Evolutionary conservation across 2,797 vertebrate genomes (phyloP), one percentile per base, ranked within the genome.

Genomic region (Pachyuromys duprasi): DNA sequence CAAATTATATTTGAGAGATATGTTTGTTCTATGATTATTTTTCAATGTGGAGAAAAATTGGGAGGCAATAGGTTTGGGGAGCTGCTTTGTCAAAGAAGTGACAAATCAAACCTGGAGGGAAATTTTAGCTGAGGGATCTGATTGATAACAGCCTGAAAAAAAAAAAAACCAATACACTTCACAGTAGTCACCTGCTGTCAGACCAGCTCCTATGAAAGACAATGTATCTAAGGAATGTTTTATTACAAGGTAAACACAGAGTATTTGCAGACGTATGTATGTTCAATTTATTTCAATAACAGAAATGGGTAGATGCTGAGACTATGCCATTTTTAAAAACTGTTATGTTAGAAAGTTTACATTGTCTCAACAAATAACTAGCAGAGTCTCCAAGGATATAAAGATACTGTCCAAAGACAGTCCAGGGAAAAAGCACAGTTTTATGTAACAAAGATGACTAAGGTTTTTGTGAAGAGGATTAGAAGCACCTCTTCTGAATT

Each of bases 381-480:
- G 15, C 75, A 33, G 28, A 74, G 17, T 62, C 33, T n/a, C 20
- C 33, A 65, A 33, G 22, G 12, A 11, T 39, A 65, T 93, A 72
- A 86, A 70, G 62, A 89, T 53, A 31, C 6, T 26, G 83, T 24
- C 8, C 17, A 82, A 39, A 96, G 53, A 81, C 83, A 84, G 13
- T 87, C 72, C 12, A 78, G 22, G 39, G 81, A 89, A 92, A 60
- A 28, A 53, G 72, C 26, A 55, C 39, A 31, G 86, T 95, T 95
- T 89, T 33, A 81, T 70, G 6, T 2, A 84, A 75, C 39, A 94
- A 94, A 83, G 49, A 82, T 70, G 18, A 78, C 3, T 79, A 33
- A 33, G 17, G 69, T 94, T 49, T 91, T 81, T 78, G 17, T 76
- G 57, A 42, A 79, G 84, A 90, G 15, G 28, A 11, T 74, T 36